A percentile compares a stretch with the other conserved stretches of the same genome.
These are phyloP conservation scores for Gymnosoma rotundatum DNA, from an alignment of 2,888 invertebrate genomes.

Conservation along the genomic window DNA sequence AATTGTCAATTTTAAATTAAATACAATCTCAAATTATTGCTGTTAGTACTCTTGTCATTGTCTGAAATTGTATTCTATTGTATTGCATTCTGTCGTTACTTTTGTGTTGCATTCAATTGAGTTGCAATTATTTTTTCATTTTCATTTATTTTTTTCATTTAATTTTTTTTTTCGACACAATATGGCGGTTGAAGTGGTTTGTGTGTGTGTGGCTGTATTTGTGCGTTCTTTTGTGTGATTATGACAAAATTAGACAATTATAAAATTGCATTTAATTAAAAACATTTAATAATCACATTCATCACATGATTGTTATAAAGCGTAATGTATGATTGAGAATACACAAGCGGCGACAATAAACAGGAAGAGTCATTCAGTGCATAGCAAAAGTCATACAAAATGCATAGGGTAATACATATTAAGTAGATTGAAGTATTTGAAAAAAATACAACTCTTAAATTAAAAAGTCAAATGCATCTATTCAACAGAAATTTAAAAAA, in stretches of 20 bases:
- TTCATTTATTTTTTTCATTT: constrained; percentile 1
- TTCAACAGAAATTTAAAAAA: too few species aligned
- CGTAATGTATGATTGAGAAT: constrained; percentile 2
- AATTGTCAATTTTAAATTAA: constrained; percentile 59
- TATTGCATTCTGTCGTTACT: constrained; percentile 51
- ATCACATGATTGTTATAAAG: constrained; percentile 26
- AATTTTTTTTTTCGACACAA: neutral
- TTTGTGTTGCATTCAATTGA: constrained; percentile 62
- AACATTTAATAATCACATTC: constrained; percentile 61
- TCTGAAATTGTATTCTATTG: constrained; percentile 42
- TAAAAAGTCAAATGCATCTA: too few species aligned
- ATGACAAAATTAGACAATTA: constrained; percentile 69
- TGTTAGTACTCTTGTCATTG: constrained; percentile 47
- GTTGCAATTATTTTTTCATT: constrained; percentile 59
- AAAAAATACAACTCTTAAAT: neutral
- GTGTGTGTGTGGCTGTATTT: constrained; percentile 31
- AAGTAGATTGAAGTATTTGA: neutral
- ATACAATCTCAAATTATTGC: constrained; percentile 40
- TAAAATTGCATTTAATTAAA: constrained; percentile 71
- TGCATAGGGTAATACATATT: neutral
- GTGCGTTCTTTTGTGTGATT: constrained; percentile 39
- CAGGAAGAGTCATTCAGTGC: neutral
- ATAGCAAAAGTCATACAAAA: neutral
- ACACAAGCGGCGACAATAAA: neutral
- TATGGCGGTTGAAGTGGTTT: constrained; percentile 41